These are phyloP conservation scores for Thalassarche chlororhynchos DNA, from an alignment of 2,113 vertebrate species.

Conservation along the genomic window DNA sequence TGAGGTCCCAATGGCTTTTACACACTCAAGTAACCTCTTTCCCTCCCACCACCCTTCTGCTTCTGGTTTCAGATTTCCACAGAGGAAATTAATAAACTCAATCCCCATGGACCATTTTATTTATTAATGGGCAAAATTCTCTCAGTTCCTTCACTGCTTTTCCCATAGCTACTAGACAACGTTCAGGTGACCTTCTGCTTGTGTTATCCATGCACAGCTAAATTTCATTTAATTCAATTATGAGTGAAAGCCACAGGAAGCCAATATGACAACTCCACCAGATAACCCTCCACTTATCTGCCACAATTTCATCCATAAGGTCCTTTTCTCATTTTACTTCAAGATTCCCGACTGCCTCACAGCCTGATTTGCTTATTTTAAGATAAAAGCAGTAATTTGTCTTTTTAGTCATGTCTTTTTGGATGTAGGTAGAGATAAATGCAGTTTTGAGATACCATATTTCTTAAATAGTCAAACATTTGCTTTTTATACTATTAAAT, in stretches of 20 bases:
- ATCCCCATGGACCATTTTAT: neutral
- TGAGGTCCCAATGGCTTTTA: neutral
- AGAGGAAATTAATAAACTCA: neutral
- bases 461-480: neutral
- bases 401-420: neutral
- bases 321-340: neutral
- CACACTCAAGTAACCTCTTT: neutral
- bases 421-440: neutral
- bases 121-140: neutral
- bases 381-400: neutral
- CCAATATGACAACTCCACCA: neutral
- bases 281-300: neutral
- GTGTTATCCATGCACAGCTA: neutral
- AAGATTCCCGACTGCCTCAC: neutral
- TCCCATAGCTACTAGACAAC: neutral
- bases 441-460: neutral
- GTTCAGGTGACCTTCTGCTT: neutral
- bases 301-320: neutral
- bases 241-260: neutral
- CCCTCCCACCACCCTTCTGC: neutral
- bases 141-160: neutral
- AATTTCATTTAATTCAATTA: conserved; percentile 23
- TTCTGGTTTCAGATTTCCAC: neutral
- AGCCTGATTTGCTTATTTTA: neutral
- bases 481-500: neutral